These are phyloP conservation scores for Osmerus eperlanus DNA, from an alignment of 2,113 vertebrate species.

Conservation along the genomic window DNA sequence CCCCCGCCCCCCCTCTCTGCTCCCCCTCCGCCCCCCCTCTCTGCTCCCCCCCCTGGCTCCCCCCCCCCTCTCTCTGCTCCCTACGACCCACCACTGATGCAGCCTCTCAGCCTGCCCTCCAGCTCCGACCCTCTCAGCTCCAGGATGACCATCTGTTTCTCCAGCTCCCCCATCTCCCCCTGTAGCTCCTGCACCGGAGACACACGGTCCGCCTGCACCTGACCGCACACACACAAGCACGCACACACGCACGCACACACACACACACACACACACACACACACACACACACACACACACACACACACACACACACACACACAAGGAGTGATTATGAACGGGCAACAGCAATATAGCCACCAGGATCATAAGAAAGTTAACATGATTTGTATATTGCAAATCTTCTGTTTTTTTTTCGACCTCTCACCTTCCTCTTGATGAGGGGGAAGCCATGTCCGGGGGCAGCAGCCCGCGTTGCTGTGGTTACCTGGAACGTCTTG, in stretches of 20 bases:
- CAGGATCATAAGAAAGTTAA: too few relatives aligned
- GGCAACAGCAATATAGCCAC: too few relatives aligned
- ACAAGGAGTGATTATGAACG: neutral
- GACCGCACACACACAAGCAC: constrained; percentile 2
- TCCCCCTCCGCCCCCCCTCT: too few relatives aligned
- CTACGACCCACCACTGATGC: constrained; percentile 66
- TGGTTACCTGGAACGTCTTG: constrained; percentile 70
- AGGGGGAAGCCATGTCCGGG: constrained; percentile 87
- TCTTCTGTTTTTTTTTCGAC: neutral
- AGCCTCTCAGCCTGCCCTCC: constrained; percentile 79
- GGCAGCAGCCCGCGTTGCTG: constrained; percentile 73
- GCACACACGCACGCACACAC: neutral
- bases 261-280: too few relatives aligned
- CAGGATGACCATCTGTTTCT: constrained; percentile 78
- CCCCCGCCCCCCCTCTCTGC: too few relatives aligned
- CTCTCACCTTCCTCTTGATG: constrained; percentile 88
- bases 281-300: neutral
- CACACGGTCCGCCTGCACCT: constrained; percentile 85
- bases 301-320: neutral
- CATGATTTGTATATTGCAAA: too few relatives aligned
- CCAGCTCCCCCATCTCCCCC: constrained; percentile 77
- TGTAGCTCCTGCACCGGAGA: constrained; percentile 79
- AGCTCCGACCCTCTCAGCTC: constrained; percentile 81
- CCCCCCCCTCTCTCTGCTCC: constrained; percentile 41
- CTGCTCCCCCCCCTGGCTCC: too few relatives aligned